Base-by-base conservation (phyloP, 2,888 invertebrate species). In the Caenorhabditis sp. region DNA sequence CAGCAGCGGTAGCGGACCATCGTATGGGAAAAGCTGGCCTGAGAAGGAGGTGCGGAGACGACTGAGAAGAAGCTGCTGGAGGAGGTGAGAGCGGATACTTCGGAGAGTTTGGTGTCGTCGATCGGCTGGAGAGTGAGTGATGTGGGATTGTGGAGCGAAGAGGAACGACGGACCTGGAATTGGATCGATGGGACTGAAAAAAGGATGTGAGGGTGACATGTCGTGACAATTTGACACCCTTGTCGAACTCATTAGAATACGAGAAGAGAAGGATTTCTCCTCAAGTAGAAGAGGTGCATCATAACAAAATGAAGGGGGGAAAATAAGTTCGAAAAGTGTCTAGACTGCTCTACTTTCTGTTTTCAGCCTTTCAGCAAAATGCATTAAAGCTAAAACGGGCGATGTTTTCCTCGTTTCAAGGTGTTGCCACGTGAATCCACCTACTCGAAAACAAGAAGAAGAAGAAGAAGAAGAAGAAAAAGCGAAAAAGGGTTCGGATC, bases 1-100 rank as follows among this genome's bases (percentile, higher is more conserved):
- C 85, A 85, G 55, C 83, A 86, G n/a, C 85, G 83, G 66, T 85
- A 85, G 26, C 76, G 41, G 26, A 65, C 59, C 76, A 76, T 76
- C 17, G n/a, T 37, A 13, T 22, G 11, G 1, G 63, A 20, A 20
- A 65, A 55, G n/a, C 53, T 52, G 8, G 41, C 15, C 9, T 17
- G 30, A 2, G 65, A 39, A 0, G 59, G 26, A 7, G 39, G 35
- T 26, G 48, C 48, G 2, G 70, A 70, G 32, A 65, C 17, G 17
- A 71, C 61, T 0, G 76, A 76, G 41, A 71, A 71, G 37, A 59
- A 63, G 45, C 76, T 71, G 52, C 62, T 71, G 11, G 76, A 76
- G 2, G 76, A 55, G 24, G 59, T 71, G 17, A 76, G 35, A 1
- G 76, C 76, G 24, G 76, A 76, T 13, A 76, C 76, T 26, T 76